A percentile compares a stretch with the other conserved stretches of the same genome.
These are phyloP conservation scores for Acronicta leporina DNA, from an alignment of 2,888 invertebrate genomes.

Conservation along the genomic window DNA sequence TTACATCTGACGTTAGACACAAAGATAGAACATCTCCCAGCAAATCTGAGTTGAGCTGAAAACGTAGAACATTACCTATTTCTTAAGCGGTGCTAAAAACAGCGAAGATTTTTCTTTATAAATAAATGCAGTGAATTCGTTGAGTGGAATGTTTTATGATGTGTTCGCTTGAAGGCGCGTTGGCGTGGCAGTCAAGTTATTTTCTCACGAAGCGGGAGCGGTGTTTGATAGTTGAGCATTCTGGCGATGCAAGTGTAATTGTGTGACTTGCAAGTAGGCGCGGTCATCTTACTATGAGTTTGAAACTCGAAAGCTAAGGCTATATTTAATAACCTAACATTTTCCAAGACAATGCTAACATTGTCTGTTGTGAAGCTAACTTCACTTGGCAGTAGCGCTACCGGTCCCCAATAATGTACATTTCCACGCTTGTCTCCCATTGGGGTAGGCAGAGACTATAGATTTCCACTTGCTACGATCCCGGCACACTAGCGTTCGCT, in stretches of 20 bases:
- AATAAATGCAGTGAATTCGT: constrained; percentile 67
- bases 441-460: too few relatives aligned
- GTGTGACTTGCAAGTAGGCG: constrained; percentile 48
- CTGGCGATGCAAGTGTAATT: constrained; percentile 56
- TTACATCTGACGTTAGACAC: constrained; percentile 43
- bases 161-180: constrained; percentile 42
- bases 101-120: constrained; percentile 61
- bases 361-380: too few relatives aligned
- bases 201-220: constrained; percentile 57
- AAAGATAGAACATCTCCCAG: constrained; percentile 43
- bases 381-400: too few relatives aligned
- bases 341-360: too few relatives aligned
- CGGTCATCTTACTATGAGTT: constrained; percentile 28
- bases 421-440: too few relatives aligned
- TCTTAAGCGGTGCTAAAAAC: constrained; percentile 50
- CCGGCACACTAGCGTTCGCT: too few relatives aligned
- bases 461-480: too few relatives aligned
- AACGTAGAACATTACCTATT: constrained; percentile 56
- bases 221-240: constrained; percentile 58
- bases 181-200: constrained; percentile 47
- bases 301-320: constrained; percentile 16
- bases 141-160: constrained; percentile 60
- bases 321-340: background rate
- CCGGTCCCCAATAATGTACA: too few relatives aligned
- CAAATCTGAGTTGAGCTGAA: constrained; percentile 52